Conservation (phyloP, 2,888 invertebrate species). For the Coenonympha glycerion region DNA sequence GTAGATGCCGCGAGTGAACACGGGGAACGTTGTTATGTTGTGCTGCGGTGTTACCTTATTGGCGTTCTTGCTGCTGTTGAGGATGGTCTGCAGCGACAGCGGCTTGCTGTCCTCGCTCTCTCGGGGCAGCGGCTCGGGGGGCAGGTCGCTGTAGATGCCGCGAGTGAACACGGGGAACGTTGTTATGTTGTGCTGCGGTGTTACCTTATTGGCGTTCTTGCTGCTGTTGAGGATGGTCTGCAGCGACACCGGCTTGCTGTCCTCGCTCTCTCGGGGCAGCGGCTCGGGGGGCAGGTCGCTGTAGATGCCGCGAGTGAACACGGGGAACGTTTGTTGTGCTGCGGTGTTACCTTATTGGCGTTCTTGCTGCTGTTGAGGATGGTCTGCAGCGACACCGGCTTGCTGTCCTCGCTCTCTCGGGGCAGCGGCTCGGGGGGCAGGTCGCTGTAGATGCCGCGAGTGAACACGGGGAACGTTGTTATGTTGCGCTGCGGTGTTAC, state of each 20-base stretch:
- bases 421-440: conserved; percentile 8
- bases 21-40: too few species aligned
- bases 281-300: not conserved
- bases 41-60: conserved; percentile 53
- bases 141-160: too few species aligned
- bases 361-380: too few species aligned
- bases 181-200: too few species aligned
- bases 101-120: too few species aligned
- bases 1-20: too few species aligned
- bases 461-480: conserved; percentile 69
- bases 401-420: conserved; percentile 30
- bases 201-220: conserved; percentile 49
- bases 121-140: too few species aligned
- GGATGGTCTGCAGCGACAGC: conserved; percentile 58
- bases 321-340: conserved; percentile 59
- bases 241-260: conserved; percentile 54
- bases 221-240: conserved; percentile 54
- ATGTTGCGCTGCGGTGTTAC: too few species aligned
- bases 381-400: too few species aligned
- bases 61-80: conserved; percentile 47
- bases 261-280: conserved; percentile 21
- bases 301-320: conserved; percentile 80
- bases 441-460: conserved; percentile 77
- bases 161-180: too few species aligned
- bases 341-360: too few species aligned